Base-by-base conservation (phyloP, 1,140 invertebrate genomes). In the Sesamia nonagrioides region DNA sequence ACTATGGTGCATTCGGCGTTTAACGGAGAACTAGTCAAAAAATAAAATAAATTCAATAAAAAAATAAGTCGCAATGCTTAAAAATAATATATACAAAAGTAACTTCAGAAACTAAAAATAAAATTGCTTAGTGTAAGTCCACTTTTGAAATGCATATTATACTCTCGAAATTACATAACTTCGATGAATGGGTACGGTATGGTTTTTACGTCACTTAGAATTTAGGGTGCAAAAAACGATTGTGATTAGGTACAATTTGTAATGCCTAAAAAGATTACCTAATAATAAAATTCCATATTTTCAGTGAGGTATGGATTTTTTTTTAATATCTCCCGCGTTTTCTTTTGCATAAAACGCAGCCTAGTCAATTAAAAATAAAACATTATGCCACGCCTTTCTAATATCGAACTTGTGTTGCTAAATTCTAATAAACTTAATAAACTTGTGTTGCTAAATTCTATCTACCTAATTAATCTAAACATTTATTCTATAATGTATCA, bases 11-110 rank as follows among this genome's bases (percentile, higher is more conserved):
- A 73, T 9, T 42, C 11, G n/a, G n/a, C 6, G 50, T n/a, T 58
- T 11, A 18, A 17, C 42, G 27, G 11, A 1, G 48, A 17, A n/a
- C n/a, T n/a, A n/a, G n/a, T n/a, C n/a, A n/a, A n/a, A n/a, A n/a
- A n/a, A n/a, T 35, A 27, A 35, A 15, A 33, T 5, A 27, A n/a
- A 54, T 37, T 8, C 6, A 52, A 54, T 17, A 45, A 66, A 66
- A 45, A 54, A 7, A 54, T n/a, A 69, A 69, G 54, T 54, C 63
- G 63, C 63, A 33, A 68, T 27, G 42, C 40, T 21, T 27, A 33
- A 37, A 37, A 17, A n/a, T n/a, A 40, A 37, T 35, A 8, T n/a
- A n/a, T n/a, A n/a, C 40, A 68, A 13, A 68, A 27, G 17, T 15
- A 68, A 15, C 48, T 6, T 15, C 17, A 61, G 6, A 35, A 0